phyloP scores from a whole-genome alignment of 2,888 invertebrate genomes.

The Phragmatobia fuliginosa region DNA sequence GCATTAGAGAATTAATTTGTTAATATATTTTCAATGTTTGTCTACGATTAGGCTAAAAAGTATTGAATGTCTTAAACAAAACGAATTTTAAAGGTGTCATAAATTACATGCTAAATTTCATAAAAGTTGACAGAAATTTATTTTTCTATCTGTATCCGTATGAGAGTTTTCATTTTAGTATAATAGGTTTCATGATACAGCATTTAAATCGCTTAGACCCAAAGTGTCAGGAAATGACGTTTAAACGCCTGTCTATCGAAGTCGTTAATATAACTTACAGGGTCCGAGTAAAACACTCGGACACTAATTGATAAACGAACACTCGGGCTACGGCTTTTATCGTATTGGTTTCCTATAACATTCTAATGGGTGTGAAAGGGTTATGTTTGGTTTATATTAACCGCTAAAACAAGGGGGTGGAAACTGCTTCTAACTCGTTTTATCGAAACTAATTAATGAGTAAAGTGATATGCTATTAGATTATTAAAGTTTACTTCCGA shows the following conservation, averaged over 20 bases:
- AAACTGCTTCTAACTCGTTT: conserved; percentile 15
- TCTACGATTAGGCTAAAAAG: background rate
- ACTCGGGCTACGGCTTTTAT: conserved; percentile 60
- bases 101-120: no score
- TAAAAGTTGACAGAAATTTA: no score
- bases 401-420: conserved; percentile 40
- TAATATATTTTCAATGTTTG: background rate
- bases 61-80: background rate
- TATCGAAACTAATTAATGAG: conserved; percentile 35
- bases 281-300: conserved; percentile 53
- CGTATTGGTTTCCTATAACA: conserved; percentile 70
- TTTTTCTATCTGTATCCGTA: no score
- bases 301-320: conserved; percentile 68
- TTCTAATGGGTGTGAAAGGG: conserved; percentile 70
- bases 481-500: conserved; percentile 29
- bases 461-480: conserved; percentile 33
- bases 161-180: conserved; percentile 31
- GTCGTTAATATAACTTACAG: conserved; percentile 49
- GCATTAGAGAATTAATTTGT: background rate
- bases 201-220: conserved; percentile 38
- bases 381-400: conserved; percentile 37
- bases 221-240: conserved; percentile 33
- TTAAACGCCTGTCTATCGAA: conserved; percentile 33
- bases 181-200: conserved; percentile 46
- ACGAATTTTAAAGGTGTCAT: background rate